Evolutionary conservation across 2,113 vertebrate species (phyloP).

Genomic region (Eptesicus fuscus): DNA sequence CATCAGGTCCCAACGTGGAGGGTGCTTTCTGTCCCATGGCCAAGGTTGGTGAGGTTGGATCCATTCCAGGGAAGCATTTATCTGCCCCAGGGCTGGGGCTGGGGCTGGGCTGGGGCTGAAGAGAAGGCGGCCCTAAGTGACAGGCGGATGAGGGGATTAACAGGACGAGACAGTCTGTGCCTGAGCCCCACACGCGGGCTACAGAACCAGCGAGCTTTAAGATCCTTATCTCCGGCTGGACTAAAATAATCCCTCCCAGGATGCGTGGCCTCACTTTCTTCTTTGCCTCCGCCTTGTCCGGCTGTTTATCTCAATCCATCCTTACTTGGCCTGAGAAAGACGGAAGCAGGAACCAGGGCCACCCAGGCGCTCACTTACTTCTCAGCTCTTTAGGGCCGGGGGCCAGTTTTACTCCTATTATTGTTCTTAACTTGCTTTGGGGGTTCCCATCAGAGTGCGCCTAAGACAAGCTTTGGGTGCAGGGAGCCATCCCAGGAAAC

Average conservation of each 20-base stretch:
- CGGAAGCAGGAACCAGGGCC: accelerated
- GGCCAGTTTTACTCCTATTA: accelerated
- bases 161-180: background rate
- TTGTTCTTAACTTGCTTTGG: accelerated
- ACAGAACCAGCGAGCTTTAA: background rate
- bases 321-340: accelerated
- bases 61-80: background rate
- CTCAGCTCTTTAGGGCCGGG: background rate
- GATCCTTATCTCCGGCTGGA: background rate
- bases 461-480: background rate
- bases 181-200: accelerated
- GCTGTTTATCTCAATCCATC: background rate
- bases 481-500: background rate
- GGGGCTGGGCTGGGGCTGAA: background rate
- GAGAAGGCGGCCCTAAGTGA: background rate
- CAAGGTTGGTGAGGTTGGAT: background rate
- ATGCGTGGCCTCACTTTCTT: background rate
- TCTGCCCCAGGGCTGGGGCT: background rate
- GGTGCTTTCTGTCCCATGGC: background rate
- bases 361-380: accelerated
- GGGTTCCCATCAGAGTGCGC: background rate
- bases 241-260: constrained; percentile 22
- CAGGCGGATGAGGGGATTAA: background rate
- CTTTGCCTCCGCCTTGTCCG: background rate
- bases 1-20: accelerated